These are phyloP conservation scores for Eucera pruinosa DNA, from an alignment of 2,888 invertebrate genomes.

Conservation along the genomic window DNA sequence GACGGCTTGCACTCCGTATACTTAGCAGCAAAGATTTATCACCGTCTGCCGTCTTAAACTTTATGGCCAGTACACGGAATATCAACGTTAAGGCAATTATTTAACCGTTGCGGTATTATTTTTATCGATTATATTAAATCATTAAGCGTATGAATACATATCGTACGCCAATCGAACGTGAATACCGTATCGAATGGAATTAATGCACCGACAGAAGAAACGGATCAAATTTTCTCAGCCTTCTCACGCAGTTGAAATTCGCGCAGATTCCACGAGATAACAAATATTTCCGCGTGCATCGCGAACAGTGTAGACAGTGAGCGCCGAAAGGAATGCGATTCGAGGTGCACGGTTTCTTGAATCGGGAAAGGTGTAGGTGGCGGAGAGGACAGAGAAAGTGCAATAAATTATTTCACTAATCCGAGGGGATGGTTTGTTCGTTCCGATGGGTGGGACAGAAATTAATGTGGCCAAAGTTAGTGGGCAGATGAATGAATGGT, in stretches of 20 bases:
- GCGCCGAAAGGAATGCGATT: constrained; percentile 7
- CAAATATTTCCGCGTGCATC: neutral
- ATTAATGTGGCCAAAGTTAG: constrained; percentile 52
- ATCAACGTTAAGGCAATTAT: constrained; percentile 54
- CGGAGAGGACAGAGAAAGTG: constrained; percentile 53
- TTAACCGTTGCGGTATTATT: constrained; percentile 48
- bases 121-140: constrained; percentile 42
- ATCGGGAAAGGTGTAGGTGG: constrained; percentile 50
- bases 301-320: neutral
- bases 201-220: neutral
- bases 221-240: too few species aligned
- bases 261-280: neutral
- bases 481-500: constrained; percentile 53
- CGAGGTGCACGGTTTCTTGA: constrained; percentile 20
- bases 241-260: too few species aligned
- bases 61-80: constrained; percentile 47
- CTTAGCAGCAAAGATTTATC: constrained; percentile 54
- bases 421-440: constrained; percentile 47
- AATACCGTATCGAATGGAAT: neutral
- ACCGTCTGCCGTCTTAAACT: constrained; percentile 49
- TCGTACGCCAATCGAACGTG: neutral
- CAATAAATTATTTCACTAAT: constrained; percentile 65
- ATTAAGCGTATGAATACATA: constrained; percentile 49
- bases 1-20: constrained; percentile 51
- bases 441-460: constrained; percentile 48